phyloP scores from a whole-genome alignment of 1,140 invertebrate genomes.

The Whitmania pigra region DNA sequence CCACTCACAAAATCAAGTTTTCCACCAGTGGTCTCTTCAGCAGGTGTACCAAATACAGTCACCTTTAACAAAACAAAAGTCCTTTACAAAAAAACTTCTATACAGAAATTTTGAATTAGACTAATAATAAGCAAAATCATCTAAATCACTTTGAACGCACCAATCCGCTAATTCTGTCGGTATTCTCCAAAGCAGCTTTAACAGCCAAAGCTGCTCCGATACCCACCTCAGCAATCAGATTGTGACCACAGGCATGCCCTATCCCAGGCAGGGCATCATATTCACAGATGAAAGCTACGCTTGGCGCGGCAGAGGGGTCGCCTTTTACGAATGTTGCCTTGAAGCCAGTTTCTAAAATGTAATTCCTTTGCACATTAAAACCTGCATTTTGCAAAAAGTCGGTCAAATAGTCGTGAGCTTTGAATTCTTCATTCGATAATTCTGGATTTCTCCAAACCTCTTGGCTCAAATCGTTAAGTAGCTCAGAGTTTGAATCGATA shows the following conservation, averaged over 20 bases:
- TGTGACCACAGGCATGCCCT: slow-evolving; percentile 45
- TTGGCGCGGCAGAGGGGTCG: slow-evolving; percentile 20
- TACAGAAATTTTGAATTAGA: too few relatives aligned
- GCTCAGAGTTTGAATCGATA: too few relatives aligned
- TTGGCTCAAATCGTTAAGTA: slow-evolving; percentile 9
- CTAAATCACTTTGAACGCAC: too few relatives aligned
- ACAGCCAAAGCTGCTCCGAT: slow-evolving; percentile 37
- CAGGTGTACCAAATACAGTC: slow-evolving; percentile 40
- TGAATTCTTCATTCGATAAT: slow-evolving; percentile 11
- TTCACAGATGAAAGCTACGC: slow-evolving; percentile 39
- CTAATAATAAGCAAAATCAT: too few relatives aligned
- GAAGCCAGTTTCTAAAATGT: slow-evolving; percentile 20
- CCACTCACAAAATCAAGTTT: slow-evolving; percentile 39
- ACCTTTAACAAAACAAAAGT: slow-evolving; percentile 26
- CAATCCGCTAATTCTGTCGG: slow-evolving; percentile 14
- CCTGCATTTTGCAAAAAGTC: slow-evolving; percentile 12
- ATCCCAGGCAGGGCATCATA: slow-evolving; percentile 44
- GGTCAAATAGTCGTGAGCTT: slow-evolving; percentile 17
- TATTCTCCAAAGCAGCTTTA: slow-evolving; percentile 32
- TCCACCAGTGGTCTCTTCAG: slow-evolving; percentile 42
- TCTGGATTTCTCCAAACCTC: slow-evolving; percentile 21
- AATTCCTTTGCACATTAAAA: slow-evolving; percentile 8
- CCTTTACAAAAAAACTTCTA: too few relatives aligned
- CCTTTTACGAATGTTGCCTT: slow-evolving; percentile 3
- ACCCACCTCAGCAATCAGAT: slow-evolving; percentile 43